phyloP scores from a whole-genome alignment of 2,113 vertebrate species.

The Emydura subglobosa region DNA sequence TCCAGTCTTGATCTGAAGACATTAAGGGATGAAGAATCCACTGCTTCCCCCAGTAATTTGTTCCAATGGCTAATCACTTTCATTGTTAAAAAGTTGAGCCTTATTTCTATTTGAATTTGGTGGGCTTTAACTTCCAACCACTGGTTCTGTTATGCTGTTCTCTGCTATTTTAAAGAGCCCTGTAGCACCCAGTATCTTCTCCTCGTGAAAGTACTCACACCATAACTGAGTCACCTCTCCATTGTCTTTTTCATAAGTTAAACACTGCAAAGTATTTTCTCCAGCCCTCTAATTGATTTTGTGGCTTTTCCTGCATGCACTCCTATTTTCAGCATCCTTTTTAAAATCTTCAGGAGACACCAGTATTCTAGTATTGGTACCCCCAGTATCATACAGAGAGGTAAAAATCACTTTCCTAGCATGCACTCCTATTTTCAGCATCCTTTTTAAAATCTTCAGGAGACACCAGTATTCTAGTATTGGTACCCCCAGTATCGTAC shows the following conservation, averaged over 20 bases:
- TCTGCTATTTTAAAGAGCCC: neutral
- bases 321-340: neutral
- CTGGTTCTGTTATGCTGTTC: neutral
- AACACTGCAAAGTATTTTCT: neutral
- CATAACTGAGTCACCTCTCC: neutral
- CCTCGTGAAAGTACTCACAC: neutral
- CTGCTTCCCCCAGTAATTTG: neutral
- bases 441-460: neutral
- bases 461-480: neutral
- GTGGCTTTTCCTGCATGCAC: neutral
- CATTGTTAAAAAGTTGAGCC: neutral
- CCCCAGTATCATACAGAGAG: neutral
- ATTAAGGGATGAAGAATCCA: neutral
- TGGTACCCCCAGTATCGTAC: neutral
- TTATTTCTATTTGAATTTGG: neutral
- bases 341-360: neutral
- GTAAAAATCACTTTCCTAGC: neutral
- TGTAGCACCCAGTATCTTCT: rapidly evolving
- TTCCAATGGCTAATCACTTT: neutral
- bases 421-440: neutral
- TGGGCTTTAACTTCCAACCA: neutral
- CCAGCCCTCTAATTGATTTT: neutral
- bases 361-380: neutral
- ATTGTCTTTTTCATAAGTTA: neutral
- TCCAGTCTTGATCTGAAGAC: neutral